These are phyloP conservation scores for Macropis europaea DNA, from an alignment of 2,888 invertebrate species.

Conservation along the genomic window DNA sequence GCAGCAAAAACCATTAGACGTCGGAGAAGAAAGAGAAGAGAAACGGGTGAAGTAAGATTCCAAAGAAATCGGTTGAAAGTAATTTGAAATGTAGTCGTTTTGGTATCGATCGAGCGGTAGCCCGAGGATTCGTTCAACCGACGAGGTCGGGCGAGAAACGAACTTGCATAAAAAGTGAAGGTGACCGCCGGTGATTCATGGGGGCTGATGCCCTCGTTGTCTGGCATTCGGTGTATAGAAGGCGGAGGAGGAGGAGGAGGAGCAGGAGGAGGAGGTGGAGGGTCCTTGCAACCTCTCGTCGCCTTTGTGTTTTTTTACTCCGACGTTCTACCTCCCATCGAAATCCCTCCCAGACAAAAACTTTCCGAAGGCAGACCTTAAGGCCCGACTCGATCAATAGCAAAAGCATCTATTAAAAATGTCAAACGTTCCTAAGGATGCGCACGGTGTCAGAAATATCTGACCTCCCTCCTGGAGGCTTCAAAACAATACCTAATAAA, in stretches of 20 bases:
- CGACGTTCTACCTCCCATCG: no score
- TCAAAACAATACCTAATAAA: background rate
- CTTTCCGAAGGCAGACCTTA: no score
- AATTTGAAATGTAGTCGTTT: slow-evolving; percentile 9
- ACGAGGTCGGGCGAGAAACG: slow-evolving; percentile 65
- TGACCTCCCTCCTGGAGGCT: no score
- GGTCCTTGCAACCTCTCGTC: slow-evolving; percentile 48
- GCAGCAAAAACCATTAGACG: no score
- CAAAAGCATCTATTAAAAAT: no score
- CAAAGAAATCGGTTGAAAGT: no score
- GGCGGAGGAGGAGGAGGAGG: slow-evolving; percentile 44
- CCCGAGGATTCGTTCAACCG: slow-evolving; percentile 50
- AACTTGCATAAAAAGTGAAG: slow-evolving; percentile 78
- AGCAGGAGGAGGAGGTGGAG: slow-evolving; percentile 32
- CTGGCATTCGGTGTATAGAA: slow-evolving; percentile 70
- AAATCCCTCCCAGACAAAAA: no score
- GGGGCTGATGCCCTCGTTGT: slow-evolving; percentile 78
- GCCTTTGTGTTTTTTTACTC: slow-evolving; percentile 20
- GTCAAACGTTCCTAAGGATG: no score
- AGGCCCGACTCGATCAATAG: no score
- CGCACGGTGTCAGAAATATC: no score
- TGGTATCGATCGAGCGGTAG: slow-evolving; percentile 32
- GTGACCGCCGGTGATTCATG: slow-evolving; percentile 77
- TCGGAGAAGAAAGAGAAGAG: no score
- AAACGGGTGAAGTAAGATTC: no score